Base-by-base conservation (phyloP, 2,797 vertebrate genomes). In the Smutsia temminckii region DNA sequence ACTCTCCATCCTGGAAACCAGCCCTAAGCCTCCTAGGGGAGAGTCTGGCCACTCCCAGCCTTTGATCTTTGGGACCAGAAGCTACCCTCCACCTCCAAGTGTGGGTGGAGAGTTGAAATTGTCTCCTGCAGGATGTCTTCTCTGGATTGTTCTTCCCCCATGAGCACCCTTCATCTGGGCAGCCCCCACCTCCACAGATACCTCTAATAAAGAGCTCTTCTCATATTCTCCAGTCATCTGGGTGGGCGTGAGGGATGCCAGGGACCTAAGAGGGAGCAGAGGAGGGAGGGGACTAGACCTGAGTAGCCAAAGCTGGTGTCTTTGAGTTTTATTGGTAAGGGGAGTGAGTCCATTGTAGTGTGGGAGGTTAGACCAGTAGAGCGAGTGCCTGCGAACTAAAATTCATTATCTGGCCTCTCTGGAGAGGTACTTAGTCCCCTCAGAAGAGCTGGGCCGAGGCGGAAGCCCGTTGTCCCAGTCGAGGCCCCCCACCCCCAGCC, bases 271-370 rank as follows among this genome's bases (percentile, higher is more conserved):
- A 85, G n/a, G 42, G 25, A 57, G 20, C 23, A 81, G 61, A 55
- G 53, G 51, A 79, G 59, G 68, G 55, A 71, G 87, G 25, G 40
- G 80, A 92, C 25, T 51, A 91, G 40, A 27, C 69, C 64, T 42
- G 84, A 96, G 78, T 61, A 80, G n/a, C n/a, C 66, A 75, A 96
- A 94, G 59, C 92, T 92, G 85, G 71, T 78, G 79, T 94, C 83
- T 97, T 89, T 89, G 68, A 78, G 55, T 96, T 97, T 97, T 98
- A 98, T 98, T 97, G 93, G 90, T 88, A 85, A 92, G 69, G 71
- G 59, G 77, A 93, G 51, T 94, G 72, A 93, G 51, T 94, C 92
- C 95, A 51, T 32, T 63, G 80, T 96, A 97, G 95, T 96, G 92
- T 97, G 74, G 71, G 80, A 93, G 71, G 53, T 85, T 88, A 78